These are phyloP conservation scores for Indicator indicator DNA, from an alignment of 2,113 vertebrate genomes.

Conservation along the genomic window DNA sequence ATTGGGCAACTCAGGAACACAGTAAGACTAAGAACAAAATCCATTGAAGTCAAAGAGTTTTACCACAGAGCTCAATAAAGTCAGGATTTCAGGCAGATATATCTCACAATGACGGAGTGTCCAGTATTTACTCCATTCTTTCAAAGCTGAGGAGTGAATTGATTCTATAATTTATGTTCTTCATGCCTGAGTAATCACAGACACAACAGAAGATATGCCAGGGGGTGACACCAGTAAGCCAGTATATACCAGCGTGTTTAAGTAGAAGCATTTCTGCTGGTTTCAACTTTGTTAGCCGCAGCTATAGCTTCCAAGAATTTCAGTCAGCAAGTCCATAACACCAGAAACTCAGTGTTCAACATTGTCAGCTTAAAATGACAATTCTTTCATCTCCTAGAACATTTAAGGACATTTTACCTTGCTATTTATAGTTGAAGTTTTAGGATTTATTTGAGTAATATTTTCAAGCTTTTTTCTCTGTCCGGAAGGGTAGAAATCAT, in stretches of 20 bases:
- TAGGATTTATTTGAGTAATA: not conserved
- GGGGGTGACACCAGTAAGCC: not conserved
- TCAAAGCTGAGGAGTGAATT: not conserved
- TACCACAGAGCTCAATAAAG: accelerated
- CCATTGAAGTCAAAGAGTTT: not conserved
- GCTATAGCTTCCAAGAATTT: not conserved
- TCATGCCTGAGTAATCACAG: not conserved
- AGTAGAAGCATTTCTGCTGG: not conserved
- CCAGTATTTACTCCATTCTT: not conserved
- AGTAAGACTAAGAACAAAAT: not conserved
- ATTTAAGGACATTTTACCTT: not conserved
- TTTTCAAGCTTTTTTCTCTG: not conserved
- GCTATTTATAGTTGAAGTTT: not conserved
- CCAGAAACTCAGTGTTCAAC: not conserved
- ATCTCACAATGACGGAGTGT: not conserved
- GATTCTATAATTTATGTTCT: not conserved
- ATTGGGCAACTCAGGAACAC: not conserved
- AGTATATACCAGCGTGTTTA: not conserved
- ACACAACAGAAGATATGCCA: not conserved
- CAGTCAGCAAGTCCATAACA: not conserved
- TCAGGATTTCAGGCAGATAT: not conserved
- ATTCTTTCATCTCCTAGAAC: not conserved
- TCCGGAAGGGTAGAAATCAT: not conserved
- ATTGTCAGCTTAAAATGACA: not conserved
- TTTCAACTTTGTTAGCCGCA: not conserved